A percentile compares a stretch with the other conserved stretches of the same genome.
phyloP scores from a whole-genome alignment of 2,113 vertebrate genomes.

The Cyrtonyx montezumae region DNA sequence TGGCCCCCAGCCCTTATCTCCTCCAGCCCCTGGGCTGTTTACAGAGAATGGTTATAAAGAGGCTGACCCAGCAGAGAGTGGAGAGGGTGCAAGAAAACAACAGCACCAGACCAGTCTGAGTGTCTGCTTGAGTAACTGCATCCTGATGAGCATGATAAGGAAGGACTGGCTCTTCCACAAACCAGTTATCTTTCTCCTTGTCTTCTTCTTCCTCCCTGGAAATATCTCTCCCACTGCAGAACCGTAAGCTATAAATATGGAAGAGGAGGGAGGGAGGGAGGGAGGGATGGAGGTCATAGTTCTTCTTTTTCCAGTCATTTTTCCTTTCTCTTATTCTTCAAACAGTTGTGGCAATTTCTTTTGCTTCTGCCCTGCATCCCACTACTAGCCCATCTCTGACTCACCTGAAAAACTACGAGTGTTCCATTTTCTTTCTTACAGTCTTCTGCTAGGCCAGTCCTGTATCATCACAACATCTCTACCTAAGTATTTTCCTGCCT shows the following conservation, averaged over 20 bases:
- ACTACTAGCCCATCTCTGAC: neutral
- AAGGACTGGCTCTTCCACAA: conserved; percentile 21
- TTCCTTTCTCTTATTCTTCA: neutral
- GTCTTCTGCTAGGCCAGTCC: neutral
- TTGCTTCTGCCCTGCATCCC: neutral
- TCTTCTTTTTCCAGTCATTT: neutral
- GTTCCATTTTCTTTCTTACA: neutral
- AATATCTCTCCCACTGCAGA: neutral
- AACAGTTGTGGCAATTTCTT: neutral
- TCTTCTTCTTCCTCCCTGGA: conserved; percentile 49
- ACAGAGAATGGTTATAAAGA: conserved; percentile 45
- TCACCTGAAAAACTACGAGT: neutral
- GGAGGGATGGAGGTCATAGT: neutral
- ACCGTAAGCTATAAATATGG: conserved; percentile 14
- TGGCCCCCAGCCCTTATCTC: conserved; percentile 64
- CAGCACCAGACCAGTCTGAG: neutral
- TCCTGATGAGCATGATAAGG: conserved; percentile 29
- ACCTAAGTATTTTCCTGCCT: neutral
- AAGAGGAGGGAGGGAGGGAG: neutral
- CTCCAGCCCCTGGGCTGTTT: conserved; percentile 55
- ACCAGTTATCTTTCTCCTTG: conserved; percentile 36
- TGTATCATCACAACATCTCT: neutral
- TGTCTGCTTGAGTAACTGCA: neutral
- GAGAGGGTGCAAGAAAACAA: conserved; percentile 35
- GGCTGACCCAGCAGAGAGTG: conserved; percentile 32